Percentiles rank a stretch among this genome's conserved stretches.
phyloP scores from a whole-genome alignment of 2,113 vertebrate species.

The Albula goreensis region DNA sequence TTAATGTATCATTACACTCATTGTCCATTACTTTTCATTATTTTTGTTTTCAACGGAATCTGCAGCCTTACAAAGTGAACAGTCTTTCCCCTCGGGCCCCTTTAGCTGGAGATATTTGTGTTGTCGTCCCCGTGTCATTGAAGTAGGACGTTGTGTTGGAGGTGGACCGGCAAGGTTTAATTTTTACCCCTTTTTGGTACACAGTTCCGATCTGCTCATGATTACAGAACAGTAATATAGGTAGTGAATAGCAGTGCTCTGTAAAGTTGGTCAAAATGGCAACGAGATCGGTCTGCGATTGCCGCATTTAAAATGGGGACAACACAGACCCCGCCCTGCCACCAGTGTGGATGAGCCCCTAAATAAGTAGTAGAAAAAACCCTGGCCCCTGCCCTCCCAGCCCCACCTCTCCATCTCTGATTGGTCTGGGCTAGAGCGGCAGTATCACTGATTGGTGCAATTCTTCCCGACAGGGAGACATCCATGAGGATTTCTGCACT shows the following conservation, averaged over 20 bases:
- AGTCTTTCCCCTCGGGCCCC: constrained; percentile 21
- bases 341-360: neutral
- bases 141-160: neutral
- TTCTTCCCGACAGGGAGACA: constrained; percentile 77
- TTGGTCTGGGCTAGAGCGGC: constrained; percentile 20
- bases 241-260: neutral
- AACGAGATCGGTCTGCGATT: neutral
- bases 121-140: neutral
- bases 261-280: neutral
- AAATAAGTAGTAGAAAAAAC: neutral
- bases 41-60: constrained; percentile 36
- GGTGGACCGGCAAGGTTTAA: neutral
- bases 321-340: neutral
- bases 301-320: neutral
- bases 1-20: constrained; percentile 17
- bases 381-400: constrained; percentile 2
- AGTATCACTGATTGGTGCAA: constrained; percentile 43
- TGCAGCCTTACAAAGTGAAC: constrained; percentile 42
- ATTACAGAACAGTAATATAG: neutral
- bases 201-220: neutral
- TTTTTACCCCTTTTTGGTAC: neutral
- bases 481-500: constrained; percentile 87
- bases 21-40: constrained; percentile 32
- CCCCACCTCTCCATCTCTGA: constrained; percentile 16
- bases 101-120: neutral